phyloP scores from a whole-genome alignment of 2,888 invertebrate genomes.

The Athripsodes cinereus region DNA sequence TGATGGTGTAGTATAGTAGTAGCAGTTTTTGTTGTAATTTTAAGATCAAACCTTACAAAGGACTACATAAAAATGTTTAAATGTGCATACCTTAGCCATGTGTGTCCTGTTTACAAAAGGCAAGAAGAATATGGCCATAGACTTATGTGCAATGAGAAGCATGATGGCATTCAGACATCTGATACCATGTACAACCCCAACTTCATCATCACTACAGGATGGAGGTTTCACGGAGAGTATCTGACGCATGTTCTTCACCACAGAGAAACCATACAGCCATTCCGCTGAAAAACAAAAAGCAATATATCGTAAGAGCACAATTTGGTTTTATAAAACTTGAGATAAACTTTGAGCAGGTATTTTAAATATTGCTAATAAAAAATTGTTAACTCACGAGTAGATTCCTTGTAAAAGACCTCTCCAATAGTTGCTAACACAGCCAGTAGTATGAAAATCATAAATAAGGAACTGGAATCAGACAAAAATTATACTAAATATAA shows the following conservation, averaged over 20 bases:
- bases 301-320: not conserved
- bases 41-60: not conserved
- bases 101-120: slow-evolving; percentile 60
- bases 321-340: not conserved
- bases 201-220: slow-evolving; percentile 42
- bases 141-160: slow-evolving; percentile 60
- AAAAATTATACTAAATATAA: too few relatives aligned
- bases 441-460: slow-evolving; percentile 30
- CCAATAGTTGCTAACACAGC: slow-evolving; percentile 33
- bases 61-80: not conserved
- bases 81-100: slow-evolving; percentile 53
- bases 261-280: slow-evolving; percentile 54
- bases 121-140: slow-evolving; percentile 64
- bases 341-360: not conserved
- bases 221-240: slow-evolving; percentile 46
- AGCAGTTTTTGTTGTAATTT: not conserved
- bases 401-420: slow-evolving; percentile 20
- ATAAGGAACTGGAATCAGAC: slow-evolving; percentile 32
- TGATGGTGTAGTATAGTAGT: too few relatives aligned
- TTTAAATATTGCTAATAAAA: not conserved
- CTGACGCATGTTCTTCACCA: slow-evolving; percentile 52
- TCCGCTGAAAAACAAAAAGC: slow-evolving; percentile 36
- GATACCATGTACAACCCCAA: slow-evolving; percentile 60
- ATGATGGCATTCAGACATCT: slow-evolving; percentile 59
- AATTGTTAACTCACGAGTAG: slow-evolving; percentile 5